These are phyloP conservation scores for Dryobota labecula DNA, from an alignment of 2,888 invertebrate genomes.

Conservation along the genomic window DNA sequence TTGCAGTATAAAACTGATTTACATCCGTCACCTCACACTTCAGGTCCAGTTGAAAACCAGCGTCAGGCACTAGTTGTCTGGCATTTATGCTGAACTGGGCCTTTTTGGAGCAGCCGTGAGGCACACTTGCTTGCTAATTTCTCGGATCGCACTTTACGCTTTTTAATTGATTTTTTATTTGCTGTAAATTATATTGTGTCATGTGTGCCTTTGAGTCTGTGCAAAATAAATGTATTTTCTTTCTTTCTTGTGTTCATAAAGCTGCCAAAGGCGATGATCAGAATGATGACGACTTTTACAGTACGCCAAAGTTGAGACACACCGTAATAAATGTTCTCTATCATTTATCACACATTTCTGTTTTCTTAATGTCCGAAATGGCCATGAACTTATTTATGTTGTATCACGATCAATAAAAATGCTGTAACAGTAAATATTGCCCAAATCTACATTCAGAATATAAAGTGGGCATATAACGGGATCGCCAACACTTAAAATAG, in stretches of 20 bases:
- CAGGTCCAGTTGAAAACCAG: no score
- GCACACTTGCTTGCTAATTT: no score
- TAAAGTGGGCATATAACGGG: constrained; percentile 46
- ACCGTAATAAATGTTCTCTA: not conserved
- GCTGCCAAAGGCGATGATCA: not conserved
- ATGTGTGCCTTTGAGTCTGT: no score
- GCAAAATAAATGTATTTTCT: no score
- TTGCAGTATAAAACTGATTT: no score
- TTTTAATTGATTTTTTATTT: no score
- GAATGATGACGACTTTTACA: not conserved
- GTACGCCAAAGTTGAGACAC: not conserved
- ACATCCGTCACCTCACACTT: no score
- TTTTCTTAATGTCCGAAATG: constrained; percentile 21
- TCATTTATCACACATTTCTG: not conserved
- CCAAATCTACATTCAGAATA: constrained; percentile 51
- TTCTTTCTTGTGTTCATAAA: not conserved
- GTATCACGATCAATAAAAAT: constrained; percentile 32
- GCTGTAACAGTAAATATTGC: constrained; percentile 47
- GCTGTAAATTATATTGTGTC: no score
- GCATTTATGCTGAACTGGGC: no score
- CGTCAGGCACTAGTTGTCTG: no score
- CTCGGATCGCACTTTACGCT: no score
- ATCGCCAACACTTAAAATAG: not conserved
- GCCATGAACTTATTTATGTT: constrained; percentile 51
- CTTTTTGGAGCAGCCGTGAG: no score